Evolutionary conservation across 2,113 vertebrate genomes (phyloP).

Genomic region (Axis porcinus): DNA sequence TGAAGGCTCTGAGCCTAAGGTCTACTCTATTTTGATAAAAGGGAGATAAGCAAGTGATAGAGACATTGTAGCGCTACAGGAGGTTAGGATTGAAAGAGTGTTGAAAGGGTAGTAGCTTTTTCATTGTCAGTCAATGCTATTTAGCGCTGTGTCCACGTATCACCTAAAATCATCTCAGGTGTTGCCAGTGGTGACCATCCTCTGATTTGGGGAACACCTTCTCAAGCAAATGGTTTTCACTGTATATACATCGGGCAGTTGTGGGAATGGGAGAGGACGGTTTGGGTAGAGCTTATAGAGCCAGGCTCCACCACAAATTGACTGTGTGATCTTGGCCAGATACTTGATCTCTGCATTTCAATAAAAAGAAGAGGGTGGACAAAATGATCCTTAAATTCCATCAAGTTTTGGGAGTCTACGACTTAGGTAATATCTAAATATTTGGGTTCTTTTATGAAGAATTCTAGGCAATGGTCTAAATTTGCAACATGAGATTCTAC

Average conservation of each 20-base stretch:
- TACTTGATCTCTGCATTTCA: not conserved
- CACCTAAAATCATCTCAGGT: not conserved
- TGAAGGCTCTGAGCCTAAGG: not conserved
- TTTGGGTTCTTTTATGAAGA: not conserved
- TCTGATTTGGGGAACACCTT: not conserved
- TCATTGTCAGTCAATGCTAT: not conserved
- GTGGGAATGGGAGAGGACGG: not conserved
- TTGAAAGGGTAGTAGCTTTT: not conserved
- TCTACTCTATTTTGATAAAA: not conserved
- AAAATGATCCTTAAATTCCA: not conserved
- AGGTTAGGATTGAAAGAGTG: not conserved
- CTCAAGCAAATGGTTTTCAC: not conserved
- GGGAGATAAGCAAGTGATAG: not conserved
- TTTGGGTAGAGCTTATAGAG: not conserved
- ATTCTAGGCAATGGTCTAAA: not conserved
- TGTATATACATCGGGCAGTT: not conserved
- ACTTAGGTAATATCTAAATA: not conserved
- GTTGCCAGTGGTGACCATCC: not conserved
- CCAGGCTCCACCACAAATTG: not conserved
- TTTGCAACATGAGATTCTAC: not conserved
- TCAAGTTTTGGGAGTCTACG: not conserved
- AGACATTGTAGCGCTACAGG: fast-evolving
- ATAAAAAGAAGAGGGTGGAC: not conserved
- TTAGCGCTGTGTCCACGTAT: not conserved
- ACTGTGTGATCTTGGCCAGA: not conserved